These are phyloP conservation scores for Lucinisca nassula DNA, from an alignment of 2,888 invertebrate genomes.

Conservation along the genomic window DNA sequence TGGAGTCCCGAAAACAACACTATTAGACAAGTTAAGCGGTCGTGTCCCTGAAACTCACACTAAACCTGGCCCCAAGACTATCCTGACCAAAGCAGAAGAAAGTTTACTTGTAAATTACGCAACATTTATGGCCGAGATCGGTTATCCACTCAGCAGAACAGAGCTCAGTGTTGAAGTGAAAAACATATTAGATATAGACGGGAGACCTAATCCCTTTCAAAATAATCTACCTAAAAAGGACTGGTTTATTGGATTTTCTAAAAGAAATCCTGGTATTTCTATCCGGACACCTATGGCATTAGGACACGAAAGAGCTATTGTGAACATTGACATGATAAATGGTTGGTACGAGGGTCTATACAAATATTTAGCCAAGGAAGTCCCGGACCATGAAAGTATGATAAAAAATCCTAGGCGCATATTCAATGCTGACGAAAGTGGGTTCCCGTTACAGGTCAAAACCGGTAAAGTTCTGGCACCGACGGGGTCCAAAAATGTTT, in stretches of 20 bases:
- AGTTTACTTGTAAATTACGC: background rate
- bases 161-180: conserved; percentile 22
- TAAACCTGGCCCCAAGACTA: background rate
- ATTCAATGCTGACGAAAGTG: conserved; percentile 44
- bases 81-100: background rate
- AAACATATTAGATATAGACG: conserved; percentile 28
- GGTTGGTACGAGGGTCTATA: conserved; percentile 23
- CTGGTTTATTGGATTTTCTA: background rate
- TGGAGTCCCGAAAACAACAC: conserved; percentile 28
- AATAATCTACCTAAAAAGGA: conserved; percentile 31
- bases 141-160: conserved; percentile 17
- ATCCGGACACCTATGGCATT: conserved; percentile 12
- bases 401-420: conserved; percentile 5
- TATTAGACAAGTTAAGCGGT: conserved; percentile 31
- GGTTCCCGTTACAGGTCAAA: conserved; percentile 25
- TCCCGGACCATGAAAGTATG: conserved; percentile 20
- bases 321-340: no score
- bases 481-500: conserved; percentile 25
- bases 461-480: conserved; percentile 28
- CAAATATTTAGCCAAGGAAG: conserved; percentile 12
- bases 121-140: conserved; percentile 19
- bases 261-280: conserved; percentile 6
- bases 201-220: conserved; percentile 17
- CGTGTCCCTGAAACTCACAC: no score
- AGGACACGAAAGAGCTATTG: conserved; percentile 34